Conservation (phyloP, 1,140 invertebrate species). For the Halictus rubicundus region DNA sequence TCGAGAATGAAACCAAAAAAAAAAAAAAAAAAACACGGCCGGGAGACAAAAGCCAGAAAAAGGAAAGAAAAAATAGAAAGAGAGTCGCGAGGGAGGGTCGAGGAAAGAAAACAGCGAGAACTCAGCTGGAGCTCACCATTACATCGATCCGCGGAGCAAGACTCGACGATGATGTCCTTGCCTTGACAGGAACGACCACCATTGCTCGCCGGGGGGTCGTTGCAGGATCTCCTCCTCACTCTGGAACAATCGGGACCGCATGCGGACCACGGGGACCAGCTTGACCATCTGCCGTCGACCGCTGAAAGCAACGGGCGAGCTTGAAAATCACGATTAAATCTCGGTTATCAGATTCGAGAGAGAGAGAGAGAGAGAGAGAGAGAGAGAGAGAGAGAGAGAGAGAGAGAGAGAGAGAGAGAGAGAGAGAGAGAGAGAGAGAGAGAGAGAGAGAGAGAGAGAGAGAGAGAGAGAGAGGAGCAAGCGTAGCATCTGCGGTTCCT, state of each 20-base stretch:
- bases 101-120: constrained; percentile 11
- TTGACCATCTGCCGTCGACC: constrained; percentile 87
- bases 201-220: constrained; percentile 84
- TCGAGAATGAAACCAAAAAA: background rate
- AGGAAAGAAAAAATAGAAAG: background rate
- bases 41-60: background rate
- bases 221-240: constrained; percentile 88
- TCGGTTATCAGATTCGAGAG: constrained; percentile 50
- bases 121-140: constrained; percentile 73
- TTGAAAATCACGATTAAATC: constrained; percentile 63
- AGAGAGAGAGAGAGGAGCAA: background rate
- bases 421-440: background rate
- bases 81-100: background rate
- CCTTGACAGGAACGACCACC: constrained; percentile 86
- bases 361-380: background rate
- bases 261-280: constrained; percentile 93
- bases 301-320: constrained; percentile 62
- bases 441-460: background rate
- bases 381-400: background rate
- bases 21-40: constrained; percentile 21
- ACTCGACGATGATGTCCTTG: constrained; percentile 83
- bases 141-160: constrained; percentile 80
- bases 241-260: constrained; percentile 93
- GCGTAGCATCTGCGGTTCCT: constrained; percentile 28
- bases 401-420: background rate